Evolutionary conservation across 1,140 invertebrate genomes (phyloP).

Genomic region (Ceratoteleas bidentatus): DNA sequence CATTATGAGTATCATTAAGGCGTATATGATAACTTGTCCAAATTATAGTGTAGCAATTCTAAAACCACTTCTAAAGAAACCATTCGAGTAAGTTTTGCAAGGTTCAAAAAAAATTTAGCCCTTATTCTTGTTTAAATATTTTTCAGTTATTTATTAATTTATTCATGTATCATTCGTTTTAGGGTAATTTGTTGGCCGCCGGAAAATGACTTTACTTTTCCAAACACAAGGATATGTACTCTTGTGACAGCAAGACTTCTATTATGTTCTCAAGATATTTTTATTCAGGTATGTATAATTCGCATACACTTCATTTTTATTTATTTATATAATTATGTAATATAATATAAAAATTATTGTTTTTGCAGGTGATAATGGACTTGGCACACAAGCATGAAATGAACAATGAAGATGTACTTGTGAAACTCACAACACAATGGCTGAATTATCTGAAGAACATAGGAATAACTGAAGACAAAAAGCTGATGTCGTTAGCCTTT

Average conservation of each 20-base stretch:
- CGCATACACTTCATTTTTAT: background rate
- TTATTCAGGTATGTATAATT: constrained; percentile 42
- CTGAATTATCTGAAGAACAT: constrained; percentile 65
- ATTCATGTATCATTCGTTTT: background rate
- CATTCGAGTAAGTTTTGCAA: constrained; percentile 83
- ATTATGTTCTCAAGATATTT: constrained; percentile 25
- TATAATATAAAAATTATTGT: too few relatives aligned
- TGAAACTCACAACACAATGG: constrained; percentile 24
- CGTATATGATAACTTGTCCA: constrained; percentile 85
- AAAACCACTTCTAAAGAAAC: constrained; percentile 84
- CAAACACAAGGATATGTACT: background rate
- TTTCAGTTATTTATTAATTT: constrained; percentile 1
- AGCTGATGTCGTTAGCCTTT: constrained; percentile 89
- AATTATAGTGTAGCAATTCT: constrained; percentile 85
- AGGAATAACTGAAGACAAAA: constrained; percentile 85
- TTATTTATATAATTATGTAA: too few relatives aligned
- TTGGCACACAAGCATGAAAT: constrained; percentile 3
- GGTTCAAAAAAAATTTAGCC: background rate
- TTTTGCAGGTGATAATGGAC: constrained; percentile 86
- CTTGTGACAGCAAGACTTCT: constrained; percentile 14
- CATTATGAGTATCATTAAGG: constrained; percentile 88
- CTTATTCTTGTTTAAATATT: constrained; percentile 2
- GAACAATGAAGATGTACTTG: constrained; percentile 17
- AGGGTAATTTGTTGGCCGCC: constrained; percentile 3
- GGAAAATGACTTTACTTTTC: background rate